Evolutionary conservation across 2,888 invertebrate genomes (phyloP), one percentile per base, ranked within the genome.

Genomic region (Tineola bisselliella): DNA sequence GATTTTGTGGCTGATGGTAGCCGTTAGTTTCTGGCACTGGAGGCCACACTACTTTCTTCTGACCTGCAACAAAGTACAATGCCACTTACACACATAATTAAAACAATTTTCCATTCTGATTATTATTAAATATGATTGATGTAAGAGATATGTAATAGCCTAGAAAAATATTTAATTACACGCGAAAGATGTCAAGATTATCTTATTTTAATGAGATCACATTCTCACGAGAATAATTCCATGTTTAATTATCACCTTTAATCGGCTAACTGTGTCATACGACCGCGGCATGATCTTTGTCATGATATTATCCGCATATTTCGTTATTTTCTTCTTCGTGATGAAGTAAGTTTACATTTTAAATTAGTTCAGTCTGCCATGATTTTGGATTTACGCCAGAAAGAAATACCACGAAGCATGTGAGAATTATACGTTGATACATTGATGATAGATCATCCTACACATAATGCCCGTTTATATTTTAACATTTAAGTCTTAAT

Each of bases 31-130:
- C 90, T 66, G 91, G 91, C 75, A 91, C 91, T 67, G 94, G 94
- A 66, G 95, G 95, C 95, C 95, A 95, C 81, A 94, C 93, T 72
- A 95, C 94, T 84, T 93, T 91, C 88, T 94, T 95, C 70, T 92
- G 89, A 79, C 92, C 94, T 94, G 87, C 12, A 89, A 89, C 77
- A 77, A 81, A 67, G 19, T 11, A 18, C 3, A 38, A 25, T 25
- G 38, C 38, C 38, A 38, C n/a, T 12, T 12, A 56, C 8, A 30
- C 25, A 56, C 11, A 58, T 10, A 33, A 15, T 19, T 33, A 58
- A 58, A 58, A 33, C 8, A 31, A 31, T 11, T 56, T 18, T 56
- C 56, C n/a, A n/a, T 25, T 13, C 19, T 3, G 5, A 30, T 19
- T 30, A 11, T 30, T 25, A 25, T 25, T 25, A 25, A 4, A 6